Conservation (phyloP, 2,797 vertebrate species). For the Tokudaia tokunoshimensis region DNA sequence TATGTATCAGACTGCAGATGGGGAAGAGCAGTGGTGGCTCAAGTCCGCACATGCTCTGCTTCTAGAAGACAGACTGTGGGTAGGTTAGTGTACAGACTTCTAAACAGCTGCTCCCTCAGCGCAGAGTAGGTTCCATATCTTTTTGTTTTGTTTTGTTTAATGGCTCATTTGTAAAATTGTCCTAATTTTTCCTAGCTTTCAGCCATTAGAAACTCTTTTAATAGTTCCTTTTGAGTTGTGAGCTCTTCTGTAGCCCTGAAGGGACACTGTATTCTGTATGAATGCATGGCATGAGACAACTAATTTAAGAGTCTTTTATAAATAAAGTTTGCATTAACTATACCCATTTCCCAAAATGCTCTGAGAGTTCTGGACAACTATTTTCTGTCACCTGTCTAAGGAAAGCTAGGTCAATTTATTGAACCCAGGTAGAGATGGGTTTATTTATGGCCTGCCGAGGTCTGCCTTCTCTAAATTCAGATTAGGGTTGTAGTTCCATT, state of each 20-base stretch:
- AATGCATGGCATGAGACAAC: conserved; percentile 96
- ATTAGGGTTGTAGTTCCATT: background rate
- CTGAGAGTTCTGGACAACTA: conserved; percentile 70
- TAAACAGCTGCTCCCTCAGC: conserved; percentile 87
- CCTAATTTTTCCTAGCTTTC: conserved; percentile 89
- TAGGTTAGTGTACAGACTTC: conserved; percentile 91
- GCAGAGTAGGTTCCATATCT: conserved; percentile 86
- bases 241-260: conserved; percentile 90
- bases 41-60: conserved; percentile 92
- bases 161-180: conserved; percentile 89
- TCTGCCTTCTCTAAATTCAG: background rate
- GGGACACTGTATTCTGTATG: conserved; percentile 92
- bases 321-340: conserved; percentile 97
- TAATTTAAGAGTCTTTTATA: conserved; percentile 94
- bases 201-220: conserved; percentile 87
- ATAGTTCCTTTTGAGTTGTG: conserved; percentile 89
- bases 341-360: conserved; percentile 78
- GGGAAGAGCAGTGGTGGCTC: conserved; percentile 88
- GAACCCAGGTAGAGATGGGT: background rate
- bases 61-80: conserved; percentile 88
- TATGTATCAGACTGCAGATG: conserved; percentile 90
- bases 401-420: background rate
- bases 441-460: accelerated
- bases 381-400: conserved; percentile 61
- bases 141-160: conserved; percentile 82